Evolutionary conservation across 1,140 invertebrate species (phyloP).

Genomic region (Geopemphigus sp.): DNA sequence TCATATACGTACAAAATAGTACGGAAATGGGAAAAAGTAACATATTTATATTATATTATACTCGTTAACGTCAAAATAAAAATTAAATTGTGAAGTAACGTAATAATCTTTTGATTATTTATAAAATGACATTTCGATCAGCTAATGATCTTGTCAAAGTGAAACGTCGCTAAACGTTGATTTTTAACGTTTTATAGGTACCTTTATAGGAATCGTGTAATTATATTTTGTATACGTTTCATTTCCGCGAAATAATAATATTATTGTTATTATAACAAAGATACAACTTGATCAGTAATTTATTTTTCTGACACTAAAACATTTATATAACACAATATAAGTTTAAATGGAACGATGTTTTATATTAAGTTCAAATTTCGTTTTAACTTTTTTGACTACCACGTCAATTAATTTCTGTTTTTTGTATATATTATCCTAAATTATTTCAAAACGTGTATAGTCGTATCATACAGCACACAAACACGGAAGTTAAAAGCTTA

Average conservation of each 20-base stretch:
- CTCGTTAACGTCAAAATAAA: no score
- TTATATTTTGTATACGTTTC: neutral
- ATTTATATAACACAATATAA: neutral
- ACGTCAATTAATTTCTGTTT: conserved; percentile 14
- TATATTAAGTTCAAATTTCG: conserved; percentile 6
- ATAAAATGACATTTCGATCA: no score
- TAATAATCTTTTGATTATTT: no score
- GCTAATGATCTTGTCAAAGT: no score
- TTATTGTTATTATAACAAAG: no score
- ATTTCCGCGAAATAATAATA: neutral
- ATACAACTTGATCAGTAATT: neutral
- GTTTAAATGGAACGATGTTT: neutral
- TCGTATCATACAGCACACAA: neutral
- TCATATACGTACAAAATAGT: no score
- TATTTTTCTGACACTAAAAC: neutral
- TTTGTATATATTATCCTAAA: neutral
- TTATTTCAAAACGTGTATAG: neutral
- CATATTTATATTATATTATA: no score
- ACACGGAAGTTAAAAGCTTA: conserved; percentile 6
- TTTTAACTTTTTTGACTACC: conserved; percentile 12
- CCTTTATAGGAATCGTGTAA: no score
- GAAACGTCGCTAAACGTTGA: neutral
- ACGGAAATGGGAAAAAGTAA: no score
- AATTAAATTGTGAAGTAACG: no score
- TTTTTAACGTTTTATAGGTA: neutral